Conservation (phyloP, 2,888 invertebrate species). For the Mimumesa dahlbomi region DNA sequence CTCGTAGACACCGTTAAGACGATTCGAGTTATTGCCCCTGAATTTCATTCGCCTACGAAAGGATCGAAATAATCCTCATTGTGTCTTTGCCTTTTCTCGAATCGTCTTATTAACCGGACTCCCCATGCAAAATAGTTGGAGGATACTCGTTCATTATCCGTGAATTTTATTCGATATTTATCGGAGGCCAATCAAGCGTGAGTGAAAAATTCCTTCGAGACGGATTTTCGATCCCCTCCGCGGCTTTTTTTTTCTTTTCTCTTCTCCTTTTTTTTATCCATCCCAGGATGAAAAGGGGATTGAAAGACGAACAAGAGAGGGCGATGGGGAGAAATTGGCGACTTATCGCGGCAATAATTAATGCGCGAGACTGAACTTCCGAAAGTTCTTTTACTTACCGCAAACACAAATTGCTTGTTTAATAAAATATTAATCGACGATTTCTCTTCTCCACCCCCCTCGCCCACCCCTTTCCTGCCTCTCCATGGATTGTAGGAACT, state of each 20-base stretch:
- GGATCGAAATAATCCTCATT: constrained; percentile 52
- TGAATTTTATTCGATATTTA: constrained; percentile 24
- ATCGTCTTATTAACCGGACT: neutral
- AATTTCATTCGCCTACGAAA: constrained; percentile 44
- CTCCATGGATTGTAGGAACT: neutral
- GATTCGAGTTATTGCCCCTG: constrained; percentile 54
- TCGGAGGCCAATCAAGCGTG: constrained; percentile 1
- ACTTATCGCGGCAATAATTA: constrained; percentile 63
- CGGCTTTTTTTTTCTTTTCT: no score
- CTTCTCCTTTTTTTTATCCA: constrained; percentile 2
- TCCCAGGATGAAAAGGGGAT: neutral
- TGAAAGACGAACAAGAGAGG: constrained; percentile 6
- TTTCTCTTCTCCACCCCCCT: constrained; percentile 52
- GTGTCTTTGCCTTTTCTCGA: constrained; percentile 21
- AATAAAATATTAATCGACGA: constrained; percentile 70
- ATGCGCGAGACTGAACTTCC: constrained; percentile 60
- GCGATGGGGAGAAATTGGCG: constrained; percentile 45
- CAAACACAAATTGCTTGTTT: constrained; percentile 70
- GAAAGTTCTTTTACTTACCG: constrained; percentile 67
- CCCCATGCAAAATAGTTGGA: no score
- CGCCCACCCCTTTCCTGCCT: neutral
- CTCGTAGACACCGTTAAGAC: constrained; percentile 47
- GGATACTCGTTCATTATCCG: neutral
- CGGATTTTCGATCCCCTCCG: constrained; percentile 11
- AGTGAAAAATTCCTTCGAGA: constrained; percentile 3